phyloP scores from a whole-genome alignment of 2,888 invertebrate species.

The Pardosa pseudoannulata region DNA sequence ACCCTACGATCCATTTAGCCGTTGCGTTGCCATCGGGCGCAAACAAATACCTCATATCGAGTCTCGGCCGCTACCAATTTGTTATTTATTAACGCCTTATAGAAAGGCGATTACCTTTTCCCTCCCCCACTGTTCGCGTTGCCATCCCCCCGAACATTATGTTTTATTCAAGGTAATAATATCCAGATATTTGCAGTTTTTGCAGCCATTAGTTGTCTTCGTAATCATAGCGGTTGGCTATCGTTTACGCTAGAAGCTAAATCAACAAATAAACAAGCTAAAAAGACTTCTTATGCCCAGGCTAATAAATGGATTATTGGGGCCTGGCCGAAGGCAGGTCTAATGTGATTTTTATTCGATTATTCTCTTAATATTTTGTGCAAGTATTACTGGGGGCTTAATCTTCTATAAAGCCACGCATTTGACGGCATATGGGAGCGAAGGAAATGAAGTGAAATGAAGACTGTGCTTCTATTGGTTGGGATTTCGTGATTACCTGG shows the following conservation, averaged over 20 bases:
- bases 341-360: slow-evolving; percentile 61
- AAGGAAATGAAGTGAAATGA: slow-evolving; percentile 12
- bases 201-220: slow-evolving; percentile 45
- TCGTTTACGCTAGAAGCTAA: slow-evolving; percentile 46
- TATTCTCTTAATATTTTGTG: slow-evolving; percentile 21
- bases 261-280: slow-evolving; percentile 24
- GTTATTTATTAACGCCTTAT: slow-evolving; percentile 72
- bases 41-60: slow-evolving; percentile 61
- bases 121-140: not conserved
- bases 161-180: slow-evolving; percentile 72
- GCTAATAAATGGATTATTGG: slow-evolving; percentile 70
- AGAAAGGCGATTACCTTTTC: slow-evolving; percentile 57
- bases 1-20: slow-evolving; percentile 37
- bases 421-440: slow-evolving; percentile 16
- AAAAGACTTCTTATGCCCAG: slow-evolving; percentile 39
- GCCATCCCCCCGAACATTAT: slow-evolving; percentile 25
- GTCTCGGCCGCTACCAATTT: slow-evolving; percentile 59
- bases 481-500: not conserved
- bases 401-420: slow-evolving; percentile 55
- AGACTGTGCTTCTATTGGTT: not conserved
- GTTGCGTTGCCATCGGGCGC: slow-evolving; percentile 66
- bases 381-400: slow-evolving; percentile 46
- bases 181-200: slow-evolving; percentile 59
- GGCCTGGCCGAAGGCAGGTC: slow-evolving; percentile 20
- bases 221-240: slow-evolving; percentile 44